phyloP scores from a whole-genome alignment of 2,888 invertebrate species.

The Trileptium ribeirensis region DNA sequence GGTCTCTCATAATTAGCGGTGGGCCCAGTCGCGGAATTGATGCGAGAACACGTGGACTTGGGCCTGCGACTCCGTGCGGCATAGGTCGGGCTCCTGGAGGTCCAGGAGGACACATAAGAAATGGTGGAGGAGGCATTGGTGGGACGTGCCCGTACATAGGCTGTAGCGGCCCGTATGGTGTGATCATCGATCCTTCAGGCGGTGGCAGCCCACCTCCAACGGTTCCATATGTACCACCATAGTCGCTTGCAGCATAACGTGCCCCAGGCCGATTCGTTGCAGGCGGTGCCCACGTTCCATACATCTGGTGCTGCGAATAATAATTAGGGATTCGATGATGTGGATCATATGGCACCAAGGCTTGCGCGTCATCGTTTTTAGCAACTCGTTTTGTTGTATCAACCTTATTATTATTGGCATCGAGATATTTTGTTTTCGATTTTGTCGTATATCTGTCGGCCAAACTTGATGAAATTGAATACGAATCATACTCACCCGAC shows the following conservation, averaged over 20 bases:
- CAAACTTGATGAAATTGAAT: constrained; percentile 40
- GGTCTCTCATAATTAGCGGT: neutral
- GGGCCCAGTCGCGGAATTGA: neutral
- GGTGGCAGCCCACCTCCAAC: neutral
- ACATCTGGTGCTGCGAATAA: neutral
- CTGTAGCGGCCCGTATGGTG: neutral
- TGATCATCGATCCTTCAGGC: neutral
- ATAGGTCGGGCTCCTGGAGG: neutral
- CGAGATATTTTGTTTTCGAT: constrained; percentile 6
- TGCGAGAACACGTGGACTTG: too few relatives aligned
- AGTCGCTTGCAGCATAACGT: constrained; percentile 6
- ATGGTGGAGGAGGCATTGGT: neutral
- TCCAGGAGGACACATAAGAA: neutral
- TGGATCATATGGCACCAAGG: constrained; percentile 18
- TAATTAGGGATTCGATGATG: neutral
- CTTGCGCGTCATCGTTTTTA: constrained; percentile 4
- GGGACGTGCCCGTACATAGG: neutral
- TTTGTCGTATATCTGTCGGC: constrained; percentile 32
- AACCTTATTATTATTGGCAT: neutral
- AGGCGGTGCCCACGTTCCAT: constrained; percentile 9
- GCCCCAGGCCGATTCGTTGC: constrained; percentile 3
- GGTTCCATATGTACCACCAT: constrained; percentile 5
- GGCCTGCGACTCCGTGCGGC: neutral
- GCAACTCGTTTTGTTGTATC: neutral
- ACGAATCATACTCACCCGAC: constrained; percentile 47